Base-by-base conservation (phyloP, 2,888 invertebrate genomes). In the Osmoderma eremita region DNA sequence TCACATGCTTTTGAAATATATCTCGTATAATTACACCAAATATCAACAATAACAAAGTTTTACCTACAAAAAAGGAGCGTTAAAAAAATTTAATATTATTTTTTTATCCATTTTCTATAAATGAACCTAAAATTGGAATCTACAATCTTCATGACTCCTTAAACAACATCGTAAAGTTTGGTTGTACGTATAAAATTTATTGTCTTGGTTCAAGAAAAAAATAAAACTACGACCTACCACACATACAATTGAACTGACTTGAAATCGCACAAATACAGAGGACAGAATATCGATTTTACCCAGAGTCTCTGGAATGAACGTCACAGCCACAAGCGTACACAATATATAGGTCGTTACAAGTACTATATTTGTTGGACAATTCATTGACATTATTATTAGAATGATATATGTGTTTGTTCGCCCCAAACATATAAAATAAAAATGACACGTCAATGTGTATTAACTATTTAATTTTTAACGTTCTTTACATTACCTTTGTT, bases 241-340 rank as follows among this genome's bases (percentile, higher is more conserved):
- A 1, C 13, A 22, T n/a, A 30, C 17, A 12, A 17, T 17, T 38
- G 39, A 38, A 38, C 18, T 24, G 53, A 24, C 1, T 45, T 30
- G 45, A 61, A 61, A 15, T 45, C 45, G 15, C 30, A 41, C 45
- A 61, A 61, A 61, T 45, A 45, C 22, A 62, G 53, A 67, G 67
- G 63, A 54, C 54, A 42, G 24, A 54, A 67, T 67, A 67, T 67
- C 61, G 67, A 67, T 67, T 67, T 62, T 67, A 18, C n/a, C 53
- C 38, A 10, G 30, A 51, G 65, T 36, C 64, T 17, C n/a, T 48
- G 50, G 49, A 56, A 20, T 54, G 49, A 67, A 54, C 67, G 67
- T 67, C 63, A 67, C 63, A 48, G 54, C 20, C 51, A 36, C 49
- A 39, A 18, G 58, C 39, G 58, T 45, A 50, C 36, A 56, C 51